Evolutionary conservation across 2,113 vertebrate genomes (phyloP).

Genomic region (Tyrannus savana): DNA sequence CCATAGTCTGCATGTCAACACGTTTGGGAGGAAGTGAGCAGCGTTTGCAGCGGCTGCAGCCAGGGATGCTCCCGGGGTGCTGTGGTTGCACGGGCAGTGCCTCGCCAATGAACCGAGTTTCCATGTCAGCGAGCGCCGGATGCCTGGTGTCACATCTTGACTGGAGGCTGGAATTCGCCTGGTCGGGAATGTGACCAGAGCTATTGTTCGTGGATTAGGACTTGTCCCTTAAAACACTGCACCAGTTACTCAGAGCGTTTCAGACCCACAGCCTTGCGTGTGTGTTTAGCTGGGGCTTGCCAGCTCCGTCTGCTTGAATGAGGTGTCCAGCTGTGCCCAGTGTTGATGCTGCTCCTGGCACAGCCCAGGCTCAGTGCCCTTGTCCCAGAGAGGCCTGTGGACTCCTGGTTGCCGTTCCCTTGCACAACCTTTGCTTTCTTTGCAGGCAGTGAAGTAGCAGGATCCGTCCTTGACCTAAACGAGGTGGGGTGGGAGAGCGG

Average conservation of each 20-base stretch:
- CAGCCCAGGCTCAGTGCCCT: rapidly evolving
- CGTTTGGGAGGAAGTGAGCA: background rate
- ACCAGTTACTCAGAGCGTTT: background rate
- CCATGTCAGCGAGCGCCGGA: background rate
- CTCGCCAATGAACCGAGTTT: rapidly evolving
- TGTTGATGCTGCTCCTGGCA: background rate
- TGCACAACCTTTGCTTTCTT: background rate
- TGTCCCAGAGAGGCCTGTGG: background rate
- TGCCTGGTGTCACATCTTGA: background rate
- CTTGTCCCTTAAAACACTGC: background rate
- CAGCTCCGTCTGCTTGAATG: background rate
- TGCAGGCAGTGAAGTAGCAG: background rate
- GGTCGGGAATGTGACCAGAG: background rate
- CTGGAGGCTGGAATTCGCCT: background rate
- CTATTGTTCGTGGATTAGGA: constrained; percentile 4
- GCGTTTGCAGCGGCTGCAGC: background rate
- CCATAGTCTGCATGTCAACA: background rate
- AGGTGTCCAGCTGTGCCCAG: background rate
- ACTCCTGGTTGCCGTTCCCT: background rate
- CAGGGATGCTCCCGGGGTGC: background rate
- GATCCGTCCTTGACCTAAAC: background rate
- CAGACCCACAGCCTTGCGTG: background rate
- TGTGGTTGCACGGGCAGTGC: background rate
- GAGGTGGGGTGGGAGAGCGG: background rate
- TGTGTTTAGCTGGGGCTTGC: background rate